These are phyloP conservation scores for Drosophila mayri DNA, from an alignment of 1,140 invertebrate species.

Conservation along the genomic window DNA sequence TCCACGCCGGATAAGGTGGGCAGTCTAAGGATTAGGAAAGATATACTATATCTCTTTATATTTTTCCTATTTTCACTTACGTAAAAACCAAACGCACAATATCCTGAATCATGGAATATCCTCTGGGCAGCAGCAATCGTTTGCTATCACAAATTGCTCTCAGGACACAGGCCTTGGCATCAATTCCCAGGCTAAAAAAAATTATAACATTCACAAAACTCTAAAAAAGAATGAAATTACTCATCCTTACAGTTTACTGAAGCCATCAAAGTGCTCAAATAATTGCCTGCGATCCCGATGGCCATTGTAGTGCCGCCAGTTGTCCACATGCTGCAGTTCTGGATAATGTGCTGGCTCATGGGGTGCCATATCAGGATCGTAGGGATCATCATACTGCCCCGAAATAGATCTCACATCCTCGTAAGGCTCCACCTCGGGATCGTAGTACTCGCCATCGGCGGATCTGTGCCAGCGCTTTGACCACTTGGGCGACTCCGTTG, in stretches of 20 bases:
- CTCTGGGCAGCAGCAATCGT: slow-evolving; percentile 63
- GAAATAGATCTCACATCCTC: slow-evolving; percentile 36
- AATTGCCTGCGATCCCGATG: slow-evolving; percentile 75
- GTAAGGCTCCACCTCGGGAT: slow-evolving; percentile 30
- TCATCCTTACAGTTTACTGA: slow-evolving; percentile 63
- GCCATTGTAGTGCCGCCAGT: slow-evolving; percentile 60
- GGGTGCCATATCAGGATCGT: slow-evolving; percentile 52
- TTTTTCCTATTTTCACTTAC: slow-evolving; percentile 35
- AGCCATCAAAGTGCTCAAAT: slow-evolving; percentile 68
- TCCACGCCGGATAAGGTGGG: slow-evolving; percentile 70
- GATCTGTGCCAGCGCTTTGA: slow-evolving; percentile 47
- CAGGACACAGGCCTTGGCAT: slow-evolving; percentile 70
- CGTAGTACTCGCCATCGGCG: slow-evolving; percentile 15
- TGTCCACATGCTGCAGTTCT: slow-evolving; percentile 36
- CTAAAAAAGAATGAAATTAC: fast-evolving
- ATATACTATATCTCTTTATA: not conserved
- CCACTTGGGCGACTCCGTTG: slow-evolving; percentile 55
- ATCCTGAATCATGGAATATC: slow-evolving; percentile 80
- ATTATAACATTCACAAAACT: not conserved
- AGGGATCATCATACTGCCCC: slow-evolving; percentile 22
- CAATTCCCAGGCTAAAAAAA: slow-evolving; percentile 61
- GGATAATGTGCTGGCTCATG: slow-evolving; percentile 43
- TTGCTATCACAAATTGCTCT: slow-evolving; percentile 79
- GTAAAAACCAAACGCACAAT: slow-evolving; percentile 73
- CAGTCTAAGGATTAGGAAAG: slow-evolving; percentile 29